Percentiles rank a stretch among this genome's conserved stretches.
Conservation (phyloP, 2,888 invertebrate genomes). For the Psylliodes chrysocephalus region DNA sequence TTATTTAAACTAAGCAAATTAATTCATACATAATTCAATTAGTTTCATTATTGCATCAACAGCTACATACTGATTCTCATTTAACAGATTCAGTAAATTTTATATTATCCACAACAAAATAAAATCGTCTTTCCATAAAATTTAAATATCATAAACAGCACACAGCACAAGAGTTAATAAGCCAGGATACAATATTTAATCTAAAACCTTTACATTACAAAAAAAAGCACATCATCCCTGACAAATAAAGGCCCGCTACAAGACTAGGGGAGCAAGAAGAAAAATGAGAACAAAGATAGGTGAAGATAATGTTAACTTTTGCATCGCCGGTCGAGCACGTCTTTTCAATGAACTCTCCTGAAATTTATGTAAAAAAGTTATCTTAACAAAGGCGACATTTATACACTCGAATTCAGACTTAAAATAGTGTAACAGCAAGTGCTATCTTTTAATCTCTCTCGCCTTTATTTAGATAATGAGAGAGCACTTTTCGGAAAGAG, state of each 20-base stretch:
- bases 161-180: neutral
- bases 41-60: too few relatives aligned
- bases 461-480: slow-evolving; percentile 24
- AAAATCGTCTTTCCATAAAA: too few relatives aligned
- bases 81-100: too few relatives aligned
- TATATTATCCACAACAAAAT: too few relatives aligned
- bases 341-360: slow-evolving; percentile 43
- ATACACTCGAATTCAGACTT: slow-evolving; percentile 36
- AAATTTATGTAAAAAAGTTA: slow-evolving; percentile 45
- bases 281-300: slow-evolving; percentile 28
- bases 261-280: slow-evolving; percentile 36
- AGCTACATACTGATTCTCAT: too few relatives aligned
- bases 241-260: slow-evolving; percentile 16
- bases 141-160: too few relatives aligned
- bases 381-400: slow-evolving; percentile 42
- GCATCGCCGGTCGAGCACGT: slow-evolving; percentile 46
- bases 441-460: slow-evolving; percentile 32
- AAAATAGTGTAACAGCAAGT: slow-evolving; percentile 30
- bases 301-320: slow-evolving; percentile 48
- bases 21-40: too few relatives aligned
- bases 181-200: neutral
- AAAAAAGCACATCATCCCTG: slow-evolving; percentile 11
- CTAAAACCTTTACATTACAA: neutral
- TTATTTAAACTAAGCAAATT: too few relatives aligned
- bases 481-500: slow-evolving; percentile 9